Evolutionary conservation across 2,113 vertebrate genomes (phyloP).

Genomic region (Phodopus roborovskii): DNA sequence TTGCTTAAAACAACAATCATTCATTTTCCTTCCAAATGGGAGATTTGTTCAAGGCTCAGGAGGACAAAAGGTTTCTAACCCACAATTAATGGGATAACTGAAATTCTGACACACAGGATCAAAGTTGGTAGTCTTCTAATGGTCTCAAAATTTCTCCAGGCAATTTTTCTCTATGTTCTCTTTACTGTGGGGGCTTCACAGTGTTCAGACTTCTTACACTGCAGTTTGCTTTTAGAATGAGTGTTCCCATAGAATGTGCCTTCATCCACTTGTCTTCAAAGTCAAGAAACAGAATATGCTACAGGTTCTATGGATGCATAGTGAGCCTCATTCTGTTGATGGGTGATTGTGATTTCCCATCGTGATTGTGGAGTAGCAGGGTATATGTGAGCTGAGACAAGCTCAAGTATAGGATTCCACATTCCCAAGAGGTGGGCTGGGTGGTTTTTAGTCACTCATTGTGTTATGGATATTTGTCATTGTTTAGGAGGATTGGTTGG

Average conservation of each 20-base stretch:
- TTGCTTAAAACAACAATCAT: neutral
- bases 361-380: too few species aligned
- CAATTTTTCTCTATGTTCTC: neutral
- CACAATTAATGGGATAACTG: neutral
- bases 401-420: too few species aligned
- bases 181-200: neutral
- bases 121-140: neutral
- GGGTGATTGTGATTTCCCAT: neutral
- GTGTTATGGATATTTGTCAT: too few species aligned
- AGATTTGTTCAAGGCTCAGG: neutral
- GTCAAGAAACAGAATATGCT: neutral
- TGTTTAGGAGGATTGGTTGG: too few species aligned
- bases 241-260: neutral
- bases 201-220: neutral
- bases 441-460: too few species aligned
- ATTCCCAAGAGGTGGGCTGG: too few species aligned
- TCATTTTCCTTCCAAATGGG: neutral
- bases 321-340: neutral
- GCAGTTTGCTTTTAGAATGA: neutral
- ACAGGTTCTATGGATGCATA: neutral
- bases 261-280: neutral
- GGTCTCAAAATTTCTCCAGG: neutral
- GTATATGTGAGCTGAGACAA: neutral
- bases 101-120: neutral
- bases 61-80: neutral